These are phyloP conservation scores for Plebejus anna DNA, from an alignment of 2,888 invertebrate species.

Conservation along the genomic window DNA sequence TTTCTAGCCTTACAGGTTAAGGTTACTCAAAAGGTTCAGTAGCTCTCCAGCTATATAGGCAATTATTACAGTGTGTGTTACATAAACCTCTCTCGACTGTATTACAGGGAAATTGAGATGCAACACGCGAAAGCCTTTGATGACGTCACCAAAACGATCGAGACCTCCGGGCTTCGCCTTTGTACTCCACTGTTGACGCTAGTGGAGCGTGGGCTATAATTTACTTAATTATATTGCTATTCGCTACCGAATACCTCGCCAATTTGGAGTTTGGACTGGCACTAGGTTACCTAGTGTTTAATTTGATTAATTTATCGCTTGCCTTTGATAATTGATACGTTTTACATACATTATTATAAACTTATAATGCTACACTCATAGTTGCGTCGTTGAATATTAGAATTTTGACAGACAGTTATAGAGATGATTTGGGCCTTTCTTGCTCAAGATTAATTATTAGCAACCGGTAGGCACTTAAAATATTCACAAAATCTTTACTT, in stretches of 20 bases:
- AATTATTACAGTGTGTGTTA: neutral
- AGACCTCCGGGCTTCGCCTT: conserved; percentile 3
- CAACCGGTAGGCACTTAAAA: no score
- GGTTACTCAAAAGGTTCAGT: no score
- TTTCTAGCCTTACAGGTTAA: no score
- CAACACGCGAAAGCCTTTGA: conserved; percentile 13
- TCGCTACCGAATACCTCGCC: neutral
- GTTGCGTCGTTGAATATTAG: no score
- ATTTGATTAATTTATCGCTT: neutral
- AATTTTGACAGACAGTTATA: no score
- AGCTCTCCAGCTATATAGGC: no score
- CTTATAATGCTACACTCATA: no score
- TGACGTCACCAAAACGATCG: conserved; percentile 15
- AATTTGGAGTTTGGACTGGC: neutral
- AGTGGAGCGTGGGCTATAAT: conserved; percentile 1
- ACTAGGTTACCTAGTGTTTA: conserved; percentile 4
- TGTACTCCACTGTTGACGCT: neutral
- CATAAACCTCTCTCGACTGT: neutral
- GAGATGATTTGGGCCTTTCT: no score
- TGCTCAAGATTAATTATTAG: no score
- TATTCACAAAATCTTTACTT: no score
- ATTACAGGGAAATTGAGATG: conserved; percentile 16
- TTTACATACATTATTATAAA: no score
- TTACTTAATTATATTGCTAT: conserved; percentile 12
- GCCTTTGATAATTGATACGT: no score